Base-by-base conservation (phyloP, 2,888 invertebrate genomes). In the Abrostola tripartita region DNA sequence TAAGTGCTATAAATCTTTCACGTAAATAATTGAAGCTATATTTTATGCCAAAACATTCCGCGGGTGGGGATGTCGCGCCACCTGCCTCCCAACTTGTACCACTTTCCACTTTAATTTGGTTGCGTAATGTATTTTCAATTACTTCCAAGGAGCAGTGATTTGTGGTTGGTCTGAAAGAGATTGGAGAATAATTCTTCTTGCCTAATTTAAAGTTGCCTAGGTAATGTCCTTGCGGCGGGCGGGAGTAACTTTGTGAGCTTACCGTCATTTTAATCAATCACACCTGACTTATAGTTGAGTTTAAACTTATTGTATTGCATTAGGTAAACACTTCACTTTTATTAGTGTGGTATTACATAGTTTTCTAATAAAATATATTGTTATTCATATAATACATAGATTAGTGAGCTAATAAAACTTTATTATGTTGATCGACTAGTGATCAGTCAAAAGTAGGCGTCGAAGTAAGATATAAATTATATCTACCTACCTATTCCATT, bases 11-110 rank as follows among this genome's bases (percentile, higher is more conserved):
- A 94, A 94, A 94, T 94, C 94, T 94, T 86, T 90, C 92, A 91
- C 92, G 94, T 95, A 95, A 95, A 95, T 95, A 95, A 95, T 95
- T 95, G 95, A 95, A 95, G 94, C 95, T 93, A 95, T 95, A 95
- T 95, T 95, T 95, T 95, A 95, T 94, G 94, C 94, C 94, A 92
- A 94, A 94, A 93, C 94, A 94, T 94, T 93, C 93, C 92, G 90
- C 88, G 87, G 92, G 90, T 86, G 85, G 91, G 91, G 92, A 87
- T 90, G 93, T 90, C 90, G 89, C 89, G 80, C 90, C 93, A 92
- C 93, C 94, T 93, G 93, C 92, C 90, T 87, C 88, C 87, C 89
- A 92, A 93, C 92, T 94, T 93, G 93, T 92, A 92, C 94, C 93
- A 92, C 90, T 93, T 92, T 90, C 93, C 91, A 92, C 92, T 94